Evolutionary conservation across 2,113 vertebrate genomes (phyloP), one percentile per base, ranked within the genome.

Genomic region (Neolamprologus kungweensis): DNA sequence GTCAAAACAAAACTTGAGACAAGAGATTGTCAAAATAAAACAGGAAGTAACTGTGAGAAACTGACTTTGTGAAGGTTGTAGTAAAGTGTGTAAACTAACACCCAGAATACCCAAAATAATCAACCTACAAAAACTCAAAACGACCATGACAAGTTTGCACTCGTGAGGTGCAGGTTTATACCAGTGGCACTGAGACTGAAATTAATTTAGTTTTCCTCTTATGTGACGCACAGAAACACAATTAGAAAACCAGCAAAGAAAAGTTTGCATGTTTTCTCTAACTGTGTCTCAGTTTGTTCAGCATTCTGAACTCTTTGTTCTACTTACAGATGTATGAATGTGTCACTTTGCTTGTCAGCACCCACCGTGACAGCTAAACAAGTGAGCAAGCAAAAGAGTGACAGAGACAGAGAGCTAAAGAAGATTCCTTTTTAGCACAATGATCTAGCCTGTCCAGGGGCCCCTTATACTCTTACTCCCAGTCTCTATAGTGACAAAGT

Each of bases 371-470:
- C 87, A 88, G 85, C 50, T 5, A 5, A 71, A 81, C 11, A 23
- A 84, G 17, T 12, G 33, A 81, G 60, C 4, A 33, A 33, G 40
- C 4, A 4, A 81, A 31, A 37, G 21, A 55, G 26, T 28, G 83
- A 84, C 82, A 80, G 68, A 47, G 31, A 78, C 19, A 71, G 54
- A 81, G 80, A 28, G 78, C 45, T 63, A 80, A 78, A 84, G 35
- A 86, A 50, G 45, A 50, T 51, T 90, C 53, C n/a, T 85, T 14
- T 87, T 84, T 55, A 79, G 80, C 12, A n/a, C 80, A 21, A 5
- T 80, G 83, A 86, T 88, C 80, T 78, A 78, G 87, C 68, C 85
- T 90, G 88, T 90, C 87, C 87, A 81, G 82, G 79, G 80, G 14
- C 55, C 71, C 79, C 35, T 23, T 17, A 68, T 8, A 73, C 37